Conservation (phyloP, 2,113 vertebrate species). For the rabbit (Oryctolagus cuniculus) region mOryCun1.1 NC_091442.1:82609001-82609500, state of each 20-base stretch:
- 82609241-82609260: background rate
- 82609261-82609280: background rate
- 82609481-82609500: background rate
- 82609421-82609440: background rate
- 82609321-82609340: conserved; percentile 1
- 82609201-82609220: background rate
- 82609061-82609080: background rate
- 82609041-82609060: background rate
- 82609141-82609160: background rate
- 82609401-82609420: conserved; percentile 8
- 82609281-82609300: background rate
- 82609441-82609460: conserved; percentile 1
- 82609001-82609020: background rate
- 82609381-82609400: conserved; percentile 12
- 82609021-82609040: conserved; percentile 26
- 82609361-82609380: background rate
- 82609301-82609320: conserved; percentile 10
- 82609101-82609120: background rate
- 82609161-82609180: background rate
- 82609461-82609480: conserved; percentile 6
- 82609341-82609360: background rate
- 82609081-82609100: conserved; percentile 33
- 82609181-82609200: background rate
- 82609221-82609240: conserved; percentile 1
- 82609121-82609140: background rate